Conservation (phyloP, 2,113 vertebrate species). For the Canis aureus region DNA sequence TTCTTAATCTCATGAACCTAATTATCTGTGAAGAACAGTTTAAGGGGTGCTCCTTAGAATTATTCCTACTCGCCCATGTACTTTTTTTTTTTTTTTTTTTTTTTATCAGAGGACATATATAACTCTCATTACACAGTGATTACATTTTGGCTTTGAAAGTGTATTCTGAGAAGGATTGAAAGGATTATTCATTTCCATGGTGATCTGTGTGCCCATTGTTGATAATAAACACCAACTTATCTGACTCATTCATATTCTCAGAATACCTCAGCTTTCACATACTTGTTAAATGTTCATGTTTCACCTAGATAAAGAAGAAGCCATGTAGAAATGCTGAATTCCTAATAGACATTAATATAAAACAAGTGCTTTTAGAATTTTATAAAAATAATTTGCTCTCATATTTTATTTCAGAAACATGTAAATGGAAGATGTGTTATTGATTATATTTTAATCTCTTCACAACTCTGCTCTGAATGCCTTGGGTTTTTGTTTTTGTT, state of each 20-base stretch:
- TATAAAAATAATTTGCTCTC: not conserved
- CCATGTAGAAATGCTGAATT: not conserved
- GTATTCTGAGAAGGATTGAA: slow-evolving; percentile 72
- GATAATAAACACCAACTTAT: slow-evolving; percentile 52
- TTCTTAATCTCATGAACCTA: slow-evolving; percentile 86
- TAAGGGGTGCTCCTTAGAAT: slow-evolving; percentile 84
- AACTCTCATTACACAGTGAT: slow-evolving; percentile 73
- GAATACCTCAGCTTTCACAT: not conserved
- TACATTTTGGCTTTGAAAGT: slow-evolving; percentile 64
- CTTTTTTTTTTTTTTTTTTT: slow-evolving; percentile 50
- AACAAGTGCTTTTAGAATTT: not conserved
- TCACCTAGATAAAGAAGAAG: not conserved
- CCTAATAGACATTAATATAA: accelerated
- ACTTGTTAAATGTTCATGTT: not conserved
- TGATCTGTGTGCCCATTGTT: slow-evolving; percentile 49
- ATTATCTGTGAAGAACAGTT: slow-evolving; percentile 86
- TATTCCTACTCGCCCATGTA: slow-evolving; percentile 72
- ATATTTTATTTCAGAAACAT: not conserved
- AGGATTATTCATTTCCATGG: slow-evolving; percentile 74
- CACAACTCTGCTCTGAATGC: not conserved
- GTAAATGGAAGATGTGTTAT: not conserved
- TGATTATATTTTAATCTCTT: not conserved
- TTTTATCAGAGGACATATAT: slow-evolving; percentile 50
- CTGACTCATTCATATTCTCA: slow-evolving; percentile 33
- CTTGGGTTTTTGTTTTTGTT: not conserved